phyloP scores from a whole-genome alignment of 2,888 invertebrate genomes.

The Andrena bicolor region DNA sequence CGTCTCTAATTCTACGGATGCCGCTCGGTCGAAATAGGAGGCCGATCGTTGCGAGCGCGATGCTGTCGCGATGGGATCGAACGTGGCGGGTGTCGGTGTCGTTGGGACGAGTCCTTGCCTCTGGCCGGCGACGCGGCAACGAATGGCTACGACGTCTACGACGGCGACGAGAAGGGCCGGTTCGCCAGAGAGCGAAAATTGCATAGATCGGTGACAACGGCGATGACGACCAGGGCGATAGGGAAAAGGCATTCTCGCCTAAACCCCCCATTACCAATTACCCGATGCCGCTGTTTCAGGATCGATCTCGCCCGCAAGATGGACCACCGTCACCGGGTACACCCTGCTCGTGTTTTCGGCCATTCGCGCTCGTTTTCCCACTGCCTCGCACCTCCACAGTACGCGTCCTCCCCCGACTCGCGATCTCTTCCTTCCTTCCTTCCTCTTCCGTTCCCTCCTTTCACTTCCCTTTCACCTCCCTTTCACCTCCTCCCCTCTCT shows the following conservation, averaged over 20 bases:
- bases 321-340: conserved; percentile 75
- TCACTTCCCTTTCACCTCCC: neutral
- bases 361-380: conserved; percentile 77
- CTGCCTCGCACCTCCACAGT: conserved; percentile 57
- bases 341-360: conserved; percentile 77
- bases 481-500: neutral
- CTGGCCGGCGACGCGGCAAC: conserved; percentile 39
- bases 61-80: neutral
- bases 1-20: conserved; percentile 24
- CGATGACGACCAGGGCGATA: conserved; percentile 80
- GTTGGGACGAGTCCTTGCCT: conserved; percentile 2
- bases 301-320: conserved; percentile 76
- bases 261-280: conserved; percentile 84
- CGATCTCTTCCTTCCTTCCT: conserved; percentile 24
- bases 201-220: conserved; percentile 70
- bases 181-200: conserved; percentile 51
- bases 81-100: neutral
- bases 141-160: conserved; percentile 42
- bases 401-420: conserved; percentile 40
- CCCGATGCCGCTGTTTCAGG: conserved; percentile 76
- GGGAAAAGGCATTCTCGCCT: conserved; percentile 85
- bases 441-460: neutral
- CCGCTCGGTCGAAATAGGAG: neutral
- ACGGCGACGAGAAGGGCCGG: conserved; percentile 75
- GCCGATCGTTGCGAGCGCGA: conserved; percentile 25